Conservation (phyloP, 2,888 invertebrate species). For the Eristalis intricaria region DNA sequence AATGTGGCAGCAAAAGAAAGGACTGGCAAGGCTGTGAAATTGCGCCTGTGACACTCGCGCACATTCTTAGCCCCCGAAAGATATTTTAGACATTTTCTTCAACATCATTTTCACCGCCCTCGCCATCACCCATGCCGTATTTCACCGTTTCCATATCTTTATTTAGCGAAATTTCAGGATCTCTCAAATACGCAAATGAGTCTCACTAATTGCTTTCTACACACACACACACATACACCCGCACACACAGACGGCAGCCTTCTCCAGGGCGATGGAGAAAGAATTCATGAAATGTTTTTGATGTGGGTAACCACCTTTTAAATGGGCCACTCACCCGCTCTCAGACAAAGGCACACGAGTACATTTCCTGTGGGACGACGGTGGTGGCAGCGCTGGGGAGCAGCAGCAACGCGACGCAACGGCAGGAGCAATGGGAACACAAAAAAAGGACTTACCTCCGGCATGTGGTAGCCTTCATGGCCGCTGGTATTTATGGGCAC, state of each 20-base stretch:
- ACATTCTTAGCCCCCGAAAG: constrained; percentile 19
- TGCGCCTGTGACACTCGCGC: constrained; percentile 2
- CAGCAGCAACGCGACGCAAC: not conserved
- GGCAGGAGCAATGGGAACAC: not conserved
- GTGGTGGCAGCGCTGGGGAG: not conserved
- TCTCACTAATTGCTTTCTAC: constrained; percentile 47
- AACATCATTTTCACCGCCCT: not conserved
- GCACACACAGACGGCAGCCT: not conserved
- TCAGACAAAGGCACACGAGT: not conserved
- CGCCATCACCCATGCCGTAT: not conserved
- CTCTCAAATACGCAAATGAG: constrained; percentile 37
- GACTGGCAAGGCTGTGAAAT: not conserved
- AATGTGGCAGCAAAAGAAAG: not conserved
- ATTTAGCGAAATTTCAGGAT: constrained; percentile 26
- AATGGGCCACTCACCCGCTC: constrained; percentile 12
- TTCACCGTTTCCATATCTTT: constrained; percentile 4
- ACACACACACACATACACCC: not conserved
- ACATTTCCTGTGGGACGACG: not conserved
- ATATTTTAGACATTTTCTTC: constrained; percentile 25
- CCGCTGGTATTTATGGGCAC: constrained; percentile 32
- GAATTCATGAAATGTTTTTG: constrained; percentile 47
- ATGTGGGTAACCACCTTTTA: constrained; percentile 53
- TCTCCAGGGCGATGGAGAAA: constrained; percentile 4
- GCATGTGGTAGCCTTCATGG: constrained; percentile 30
- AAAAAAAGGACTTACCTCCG: not conserved